Evolutionary conservation across 2,113 vertebrate genomes (phyloP), one percentile per base, ranked within the genome.

Genomic region (Eupsittula cactorum): DNA sequence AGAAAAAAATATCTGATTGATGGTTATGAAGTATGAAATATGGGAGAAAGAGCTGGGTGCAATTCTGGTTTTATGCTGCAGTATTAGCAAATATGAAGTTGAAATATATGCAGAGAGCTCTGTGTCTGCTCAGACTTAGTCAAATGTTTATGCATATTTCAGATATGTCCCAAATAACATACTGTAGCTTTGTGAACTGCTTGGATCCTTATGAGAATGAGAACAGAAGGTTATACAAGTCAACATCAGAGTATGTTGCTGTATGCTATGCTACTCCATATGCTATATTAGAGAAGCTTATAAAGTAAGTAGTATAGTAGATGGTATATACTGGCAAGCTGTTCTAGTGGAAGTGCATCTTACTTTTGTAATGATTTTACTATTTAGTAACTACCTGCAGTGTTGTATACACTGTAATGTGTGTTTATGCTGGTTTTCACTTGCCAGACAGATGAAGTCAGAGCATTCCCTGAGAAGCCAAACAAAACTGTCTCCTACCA

Each of bases 141-240:
- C 65, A 94, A 65, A 79, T 91, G 79, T 92, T 94, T 95, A 64
- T 63, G 19, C 64, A 31, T 64, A 46, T 82, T 76, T 87, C 57
- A 89, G 64, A 53, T 86, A 39, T 71, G 39, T 86, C 62, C 69
- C 69, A 81, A 79, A 41, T 79, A 86, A 71, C 70, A 68, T 55
- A 47, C 44, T 71, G 50, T 33, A 86, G 60, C 57, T 7, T 71
- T 82, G 65, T 74, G 81, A 87, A 76, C 77, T 92, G 35, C 70
- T 91, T 90, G 55, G 41, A 55, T 24, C 63, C 7, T 0, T 29
- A 24, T 35, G 64, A 83, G 86, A 83, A 59, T 46, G 76, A 83
- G 64, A 93, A 86, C 65, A 87, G 69, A 93, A 95, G 50, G 83
- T 95, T 67, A 64, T 20, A 71, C 25, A 71, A 59, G 47, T 92